Evolutionary conservation across 2,113 vertebrate species (phyloP).

Genomic region (Entomyzon cyanotis): DNA sequence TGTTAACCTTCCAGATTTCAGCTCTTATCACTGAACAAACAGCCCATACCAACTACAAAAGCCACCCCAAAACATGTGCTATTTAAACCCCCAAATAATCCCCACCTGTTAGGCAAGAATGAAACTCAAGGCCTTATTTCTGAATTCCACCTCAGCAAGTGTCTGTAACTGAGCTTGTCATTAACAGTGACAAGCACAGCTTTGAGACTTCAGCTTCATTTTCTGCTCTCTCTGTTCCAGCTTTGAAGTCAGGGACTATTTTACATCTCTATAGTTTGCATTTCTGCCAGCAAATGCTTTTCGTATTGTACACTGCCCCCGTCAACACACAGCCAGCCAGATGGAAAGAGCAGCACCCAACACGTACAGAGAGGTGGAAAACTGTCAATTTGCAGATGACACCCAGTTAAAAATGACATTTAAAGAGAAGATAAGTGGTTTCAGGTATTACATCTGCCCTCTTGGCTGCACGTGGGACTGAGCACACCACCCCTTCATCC

Average conservation of each 20-base stretch:
- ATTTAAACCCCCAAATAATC: neutral
- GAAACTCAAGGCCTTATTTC: neutral
- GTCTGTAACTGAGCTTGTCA: neutral
- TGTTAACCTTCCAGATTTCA: neutral
- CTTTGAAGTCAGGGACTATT: neutral
- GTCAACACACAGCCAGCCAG: neutral
- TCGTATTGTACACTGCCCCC: neutral
- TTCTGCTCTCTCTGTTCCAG: neutral
- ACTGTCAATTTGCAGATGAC: neutral
- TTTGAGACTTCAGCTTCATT: neutral
- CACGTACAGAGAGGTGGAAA: neutral
- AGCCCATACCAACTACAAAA: neutral
- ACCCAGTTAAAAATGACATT: neutral
- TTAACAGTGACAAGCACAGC: neutral
- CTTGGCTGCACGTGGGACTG: neutral
- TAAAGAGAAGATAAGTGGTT: neutral
- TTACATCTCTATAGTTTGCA: neutral
- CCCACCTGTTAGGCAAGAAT: neutral
- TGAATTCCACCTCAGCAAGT: neutral
- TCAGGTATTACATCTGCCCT: constrained; percentile 23
- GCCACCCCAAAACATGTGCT: neutral
- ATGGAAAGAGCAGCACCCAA: neutral
- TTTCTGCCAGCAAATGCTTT: neutral
- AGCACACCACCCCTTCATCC: neutral
- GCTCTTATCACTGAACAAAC: neutral